phyloP scores from a whole-genome alignment of 1,140 invertebrate species.

The Drosophila kurseongensis region DNA sequence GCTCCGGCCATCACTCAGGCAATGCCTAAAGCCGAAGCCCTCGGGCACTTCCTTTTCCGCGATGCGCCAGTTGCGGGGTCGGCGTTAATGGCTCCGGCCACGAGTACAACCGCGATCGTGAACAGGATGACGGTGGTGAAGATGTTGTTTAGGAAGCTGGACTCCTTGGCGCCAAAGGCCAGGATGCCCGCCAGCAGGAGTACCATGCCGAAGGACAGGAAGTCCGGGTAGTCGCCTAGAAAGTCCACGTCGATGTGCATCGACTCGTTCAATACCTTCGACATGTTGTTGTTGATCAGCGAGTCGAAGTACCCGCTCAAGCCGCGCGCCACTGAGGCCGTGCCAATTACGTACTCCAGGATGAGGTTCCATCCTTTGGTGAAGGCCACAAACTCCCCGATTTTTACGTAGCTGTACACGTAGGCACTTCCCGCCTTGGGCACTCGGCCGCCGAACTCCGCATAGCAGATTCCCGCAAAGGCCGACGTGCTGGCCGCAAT shows the following conservation, averaged over 20 bases:
- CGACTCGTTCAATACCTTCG: conserved; percentile 87
- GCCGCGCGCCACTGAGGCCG: conserved; percentile 96
- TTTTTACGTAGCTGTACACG: conserved; percentile 94
- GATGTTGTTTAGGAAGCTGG: conserved; percentile 94
- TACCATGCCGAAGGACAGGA: conserved; percentile 90
- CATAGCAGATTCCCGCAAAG: conserved; percentile 94
- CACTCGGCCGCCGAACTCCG: conserved; percentile 94
- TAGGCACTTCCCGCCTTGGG: conserved; percentile 95
- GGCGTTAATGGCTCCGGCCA: conserved; percentile 92
- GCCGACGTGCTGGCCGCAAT: conserved; percentile 95
- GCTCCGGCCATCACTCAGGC: conserved; percentile 92
- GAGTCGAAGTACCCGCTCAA: conserved; percentile 95
- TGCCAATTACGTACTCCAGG: conserved; percentile 94
- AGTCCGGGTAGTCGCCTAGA: conserved; percentile 93
- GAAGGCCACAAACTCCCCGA: conserved; percentile 93
- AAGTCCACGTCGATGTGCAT: conserved; percentile 90
- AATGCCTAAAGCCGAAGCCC: conserved; percentile 89
- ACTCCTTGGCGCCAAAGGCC: conserved; percentile 94
- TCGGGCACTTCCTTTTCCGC: conserved; percentile 86
- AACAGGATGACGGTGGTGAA: conserved; percentile 94
- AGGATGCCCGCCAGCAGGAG: conserved; percentile 89
- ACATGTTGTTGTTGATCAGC: conserved; percentile 90
- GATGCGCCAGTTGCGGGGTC: conserved; percentile 89
- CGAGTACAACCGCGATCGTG: conserved; percentile 93
- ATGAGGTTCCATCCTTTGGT: conserved; percentile 95